Conservation (phyloP, 1,140 invertebrate species). For the Drosophila sp. region DNA sequence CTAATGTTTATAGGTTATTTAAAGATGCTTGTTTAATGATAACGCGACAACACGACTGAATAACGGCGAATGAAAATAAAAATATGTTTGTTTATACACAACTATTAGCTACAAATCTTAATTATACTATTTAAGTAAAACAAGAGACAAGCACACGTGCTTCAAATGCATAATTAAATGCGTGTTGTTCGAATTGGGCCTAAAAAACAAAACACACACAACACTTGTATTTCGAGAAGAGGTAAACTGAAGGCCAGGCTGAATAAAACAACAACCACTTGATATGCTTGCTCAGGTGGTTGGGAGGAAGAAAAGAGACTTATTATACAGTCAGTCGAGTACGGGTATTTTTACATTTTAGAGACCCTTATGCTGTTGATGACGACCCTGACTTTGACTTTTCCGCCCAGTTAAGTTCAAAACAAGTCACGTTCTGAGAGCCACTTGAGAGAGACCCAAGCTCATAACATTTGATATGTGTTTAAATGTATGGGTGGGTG, state of each 20-base stretch:
- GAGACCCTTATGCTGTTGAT: slow-evolving; percentile 23
- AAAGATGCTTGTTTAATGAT: slow-evolving; percentile 28
- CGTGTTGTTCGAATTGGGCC: background rate
- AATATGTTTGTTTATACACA: slow-evolving; percentile 13
- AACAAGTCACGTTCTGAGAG: slow-evolving; percentile 69
- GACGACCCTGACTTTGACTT: slow-evolving; percentile 77
- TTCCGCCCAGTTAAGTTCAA: slow-evolving; percentile 27
- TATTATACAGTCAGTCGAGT: slow-evolving; percentile 12
- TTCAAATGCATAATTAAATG: slow-evolving; percentile 43
- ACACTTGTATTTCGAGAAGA: slow-evolving; percentile 10
- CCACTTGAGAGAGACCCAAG: slow-evolving; percentile 38
- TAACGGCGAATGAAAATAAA: slow-evolving; percentile 3
- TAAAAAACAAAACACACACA: slow-evolving; percentile 15
- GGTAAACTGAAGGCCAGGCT: slow-evolving; percentile 23
- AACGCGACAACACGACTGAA: slow-evolving; percentile 22
- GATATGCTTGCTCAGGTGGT: slow-evolving; percentile 29
- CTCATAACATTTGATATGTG: slow-evolving; percentile 41
- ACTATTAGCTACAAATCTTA: slow-evolving; percentile 50
- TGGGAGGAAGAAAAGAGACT: slow-evolving; percentile 3
- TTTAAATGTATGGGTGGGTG: slow-evolving; percentile 9
- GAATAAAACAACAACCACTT: slow-evolving; percentile 34
- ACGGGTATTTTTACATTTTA: slow-evolving; percentile 20
- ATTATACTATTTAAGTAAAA: slow-evolving; percentile 77
- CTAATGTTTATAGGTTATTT: background rate
- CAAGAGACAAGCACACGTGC: slow-evolving; percentile 36